phyloP scores from a whole-genome alignment of 2,797 vertebrate genomes.

The Pseudopleuronectes americanus region DNA sequence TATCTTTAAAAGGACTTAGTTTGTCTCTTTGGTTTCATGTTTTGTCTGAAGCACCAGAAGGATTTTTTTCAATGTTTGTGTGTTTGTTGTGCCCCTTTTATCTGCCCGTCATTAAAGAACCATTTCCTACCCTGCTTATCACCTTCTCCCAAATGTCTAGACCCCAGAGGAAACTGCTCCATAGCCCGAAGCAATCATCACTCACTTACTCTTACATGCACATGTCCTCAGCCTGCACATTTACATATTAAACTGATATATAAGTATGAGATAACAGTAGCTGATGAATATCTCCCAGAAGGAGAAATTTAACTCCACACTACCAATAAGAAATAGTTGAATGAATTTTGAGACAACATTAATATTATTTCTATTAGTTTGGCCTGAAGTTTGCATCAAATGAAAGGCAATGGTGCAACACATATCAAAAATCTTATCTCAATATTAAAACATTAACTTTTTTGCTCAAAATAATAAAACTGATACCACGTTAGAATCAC shows the following conservation, averaged over 20 bases:
- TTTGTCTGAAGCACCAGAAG: constrained; percentile 57
- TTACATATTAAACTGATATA: background rate
- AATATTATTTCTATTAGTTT: too few species aligned
- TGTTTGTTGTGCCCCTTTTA: constrained; percentile 30
- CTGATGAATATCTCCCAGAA: too few species aligned
- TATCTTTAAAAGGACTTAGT: background rate
- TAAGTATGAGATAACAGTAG: too few species aligned
- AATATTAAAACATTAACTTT: too few species aligned
- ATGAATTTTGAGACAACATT: too few species aligned
- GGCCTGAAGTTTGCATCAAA: too few species aligned
- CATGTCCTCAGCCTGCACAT: background rate
- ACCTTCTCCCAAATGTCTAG: constrained; percentile 49
- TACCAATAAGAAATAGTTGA: too few species aligned
- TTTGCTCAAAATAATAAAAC: too few species aligned
- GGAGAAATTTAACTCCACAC: too few species aligned
- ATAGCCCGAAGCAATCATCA: constrained; percentile 11
- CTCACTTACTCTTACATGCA: background rate
- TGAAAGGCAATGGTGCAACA: too few species aligned
- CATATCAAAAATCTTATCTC: too few species aligned
- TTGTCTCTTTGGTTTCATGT: constrained; percentile 32
- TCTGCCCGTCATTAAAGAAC: constrained; percentile 43
- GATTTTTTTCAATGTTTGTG: constrained; percentile 8
- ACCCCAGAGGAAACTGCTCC: constrained; percentile 50
- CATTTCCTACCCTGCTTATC: constrained; percentile 67
- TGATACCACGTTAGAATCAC: too few species aligned